Percentiles rank a stretch among this genome's conserved stretches.
Conservation (phyloP, 2,888 invertebrate genomes). For the Papilio elwesi region DNA sequence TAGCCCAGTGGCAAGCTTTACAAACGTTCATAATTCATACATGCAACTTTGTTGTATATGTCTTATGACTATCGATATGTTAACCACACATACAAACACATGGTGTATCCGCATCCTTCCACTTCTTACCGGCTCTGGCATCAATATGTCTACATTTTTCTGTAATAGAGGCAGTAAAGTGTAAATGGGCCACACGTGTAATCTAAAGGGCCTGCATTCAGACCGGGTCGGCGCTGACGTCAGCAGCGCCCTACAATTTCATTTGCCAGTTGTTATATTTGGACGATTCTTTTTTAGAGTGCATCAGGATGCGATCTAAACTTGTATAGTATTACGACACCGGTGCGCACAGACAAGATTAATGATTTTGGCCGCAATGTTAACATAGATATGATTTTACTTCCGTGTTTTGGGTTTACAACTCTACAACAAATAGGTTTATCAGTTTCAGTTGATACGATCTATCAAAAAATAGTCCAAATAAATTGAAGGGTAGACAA, state of each 20-base stretch:
- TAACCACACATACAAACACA: not conserved
- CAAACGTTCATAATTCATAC: conserved; percentile 3
- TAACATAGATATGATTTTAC: conserved; percentile 10
- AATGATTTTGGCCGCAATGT: conserved; percentile 25
- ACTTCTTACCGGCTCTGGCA: conserved; percentile 43
- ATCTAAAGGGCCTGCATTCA: conserved; percentile 65
- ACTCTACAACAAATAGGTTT: not conserved
- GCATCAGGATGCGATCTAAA: conserved; percentile 54
- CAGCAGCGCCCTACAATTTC: conserved; percentile 55
- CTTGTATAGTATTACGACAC: conserved; percentile 41
- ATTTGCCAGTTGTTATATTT: conserved; percentile 50
- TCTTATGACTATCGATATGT: not conserved
- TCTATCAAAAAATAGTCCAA: too few relatives aligned
- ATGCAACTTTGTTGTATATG: conserved; percentile 8
- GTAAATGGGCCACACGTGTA: conserved; percentile 54
- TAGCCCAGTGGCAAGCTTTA: not conserved
- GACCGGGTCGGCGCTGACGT: conserved; percentile 72
- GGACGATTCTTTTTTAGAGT: conserved; percentile 54
- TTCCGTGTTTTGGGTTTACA: conserved; percentile 19
- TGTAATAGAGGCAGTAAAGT: conserved; percentile 42
- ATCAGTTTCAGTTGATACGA: too few relatives aligned
- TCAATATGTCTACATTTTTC: conserved; percentile 51
- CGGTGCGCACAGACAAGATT: conserved; percentile 7
- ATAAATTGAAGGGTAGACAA: too few relatives aligned
- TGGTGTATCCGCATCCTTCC: not conserved